Evolutionary conservation across 1,140 invertebrate genomes (phyloP).

Genomic region (Sinonovacula constricta): DNA sequence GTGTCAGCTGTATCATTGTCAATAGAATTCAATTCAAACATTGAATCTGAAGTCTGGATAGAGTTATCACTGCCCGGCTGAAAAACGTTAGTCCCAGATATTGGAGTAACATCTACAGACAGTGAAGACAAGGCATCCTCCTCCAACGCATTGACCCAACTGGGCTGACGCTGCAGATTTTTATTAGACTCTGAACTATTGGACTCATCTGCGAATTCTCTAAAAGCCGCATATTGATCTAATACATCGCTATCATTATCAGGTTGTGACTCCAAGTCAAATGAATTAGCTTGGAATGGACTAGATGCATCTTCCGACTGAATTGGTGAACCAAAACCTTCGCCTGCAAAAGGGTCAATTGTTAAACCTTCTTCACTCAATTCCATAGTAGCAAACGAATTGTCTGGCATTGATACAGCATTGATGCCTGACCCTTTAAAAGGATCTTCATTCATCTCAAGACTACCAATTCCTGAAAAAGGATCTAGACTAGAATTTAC

Average conservation of each 20-base stretch:
- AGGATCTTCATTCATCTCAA: too few relatives aligned
- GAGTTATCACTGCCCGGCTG: slow-evolving; percentile 7
- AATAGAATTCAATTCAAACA: slow-evolving; percentile 1
- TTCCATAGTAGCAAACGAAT: too few relatives aligned
- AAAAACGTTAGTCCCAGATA: neutral
- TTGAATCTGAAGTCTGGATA: slow-evolving; percentile 23
- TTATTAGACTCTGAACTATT: neutral
- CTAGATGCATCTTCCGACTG: neutral
- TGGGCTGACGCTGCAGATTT: neutral
- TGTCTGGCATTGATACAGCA: too few relatives aligned
- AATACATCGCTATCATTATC: neutral
- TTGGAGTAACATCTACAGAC: neutral
- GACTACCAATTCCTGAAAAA: too few relatives aligned
- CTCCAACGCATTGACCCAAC: slow-evolving; percentile 36
- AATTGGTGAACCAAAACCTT: too few relatives aligned
- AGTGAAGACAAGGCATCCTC: slow-evolving; percentile 20
- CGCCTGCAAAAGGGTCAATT: too few relatives aligned
- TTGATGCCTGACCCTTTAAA: too few relatives aligned
- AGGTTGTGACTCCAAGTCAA: neutral
- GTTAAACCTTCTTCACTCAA: too few relatives aligned
- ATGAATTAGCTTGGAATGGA: neutral
- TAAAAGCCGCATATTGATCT: slow-evolving; percentile 15
- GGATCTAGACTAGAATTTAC: too few relatives aligned
- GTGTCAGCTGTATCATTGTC: neutral
- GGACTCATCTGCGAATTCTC: neutral